Base-by-base conservation (phyloP, 2,113 vertebrate genomes). In the Ceyx margarethae region DNA sequence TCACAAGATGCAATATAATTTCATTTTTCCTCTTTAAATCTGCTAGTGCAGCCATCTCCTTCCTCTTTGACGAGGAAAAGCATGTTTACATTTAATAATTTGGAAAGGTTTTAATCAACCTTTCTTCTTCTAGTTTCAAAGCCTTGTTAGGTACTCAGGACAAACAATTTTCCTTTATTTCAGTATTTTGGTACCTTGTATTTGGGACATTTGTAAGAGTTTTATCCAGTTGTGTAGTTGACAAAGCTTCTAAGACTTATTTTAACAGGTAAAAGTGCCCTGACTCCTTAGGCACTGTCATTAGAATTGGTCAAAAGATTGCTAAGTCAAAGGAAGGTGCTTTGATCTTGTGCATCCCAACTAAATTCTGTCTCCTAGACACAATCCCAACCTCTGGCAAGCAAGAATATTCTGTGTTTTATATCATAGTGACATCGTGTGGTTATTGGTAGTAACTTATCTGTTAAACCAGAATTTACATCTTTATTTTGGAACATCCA, bases 401-500 rank as follows among this genome's bases (percentile, higher is more conserved):
- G 14, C 4, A 20, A 31, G 7, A 40, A 7, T 65, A 9, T 18
- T 66, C 18, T 25, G 11, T 62, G 21, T 82, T 74, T 84, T 86
- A 43, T 92, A 13, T 67, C 53, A 62, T 25, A 73, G 88, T 85
- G 96, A 86, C 95, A 95, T 66, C 95, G 87, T 89, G 87, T 96
- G 96, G 94, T 73, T 67, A 18, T n/a, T 50, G 2, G 50, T 43
- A 46, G 29, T 61, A 80, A 37, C 31, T 15, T 28, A 25, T 7
- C 11, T 40, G 7, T 48, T 35, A 75, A 35, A 4, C 26, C 57
- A 33, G 56, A 40, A 46, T 48, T 64, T 21, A 16, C 4, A 3
- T 23, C 48, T 51, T 19, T 48, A 1, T 67, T 72, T 26, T 56
- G n/a, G 13, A 85, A 19, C 7, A 5, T 11, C 21, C 19, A 10